Evolutionary conservation across 2,113 vertebrate genomes (phyloP).

Genomic region (Cercocebus atys): DNA sequence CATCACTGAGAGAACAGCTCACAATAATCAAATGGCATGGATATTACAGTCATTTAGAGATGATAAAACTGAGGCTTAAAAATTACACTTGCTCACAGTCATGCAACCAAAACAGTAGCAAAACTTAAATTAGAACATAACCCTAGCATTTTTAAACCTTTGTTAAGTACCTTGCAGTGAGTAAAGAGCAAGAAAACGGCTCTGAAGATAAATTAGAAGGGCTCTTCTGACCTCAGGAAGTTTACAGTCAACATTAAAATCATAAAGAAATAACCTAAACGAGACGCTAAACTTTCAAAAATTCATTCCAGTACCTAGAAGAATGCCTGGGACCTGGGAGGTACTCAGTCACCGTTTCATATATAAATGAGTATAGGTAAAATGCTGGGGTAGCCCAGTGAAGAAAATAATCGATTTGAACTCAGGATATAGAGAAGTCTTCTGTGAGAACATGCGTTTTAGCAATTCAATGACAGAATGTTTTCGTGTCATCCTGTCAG

Average conservation of each 20-base stretch:
- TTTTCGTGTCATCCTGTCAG: neutral
- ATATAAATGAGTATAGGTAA: neutral
- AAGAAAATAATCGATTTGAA: neutral
- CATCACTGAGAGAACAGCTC: neutral
- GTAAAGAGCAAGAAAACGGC: neutral
- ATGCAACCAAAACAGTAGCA: neutral
- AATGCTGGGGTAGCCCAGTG: neutral
- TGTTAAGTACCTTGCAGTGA: neutral
- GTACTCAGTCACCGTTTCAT: neutral
- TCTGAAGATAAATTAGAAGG: neutral
- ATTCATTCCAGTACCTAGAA: neutral
- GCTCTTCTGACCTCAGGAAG: neutral
- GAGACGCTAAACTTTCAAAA: neutral
- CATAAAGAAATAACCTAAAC: neutral
- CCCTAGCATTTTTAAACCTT: neutral
- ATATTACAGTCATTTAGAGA: neutral
- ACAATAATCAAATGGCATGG: neutral
- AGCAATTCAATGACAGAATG: neutral
- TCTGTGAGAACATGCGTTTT: neutral
- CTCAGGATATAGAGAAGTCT: neutral
- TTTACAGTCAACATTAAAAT: neutral
- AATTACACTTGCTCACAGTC: neutral
- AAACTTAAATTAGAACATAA: neutral
- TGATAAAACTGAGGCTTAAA: neutral
- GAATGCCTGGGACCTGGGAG: neutral